Evolutionary conservation across 2,113 vertebrate genomes (phyloP), one percentile per base, ranked within the genome.

Genomic region (Corythornis madagascariensis): DNA sequence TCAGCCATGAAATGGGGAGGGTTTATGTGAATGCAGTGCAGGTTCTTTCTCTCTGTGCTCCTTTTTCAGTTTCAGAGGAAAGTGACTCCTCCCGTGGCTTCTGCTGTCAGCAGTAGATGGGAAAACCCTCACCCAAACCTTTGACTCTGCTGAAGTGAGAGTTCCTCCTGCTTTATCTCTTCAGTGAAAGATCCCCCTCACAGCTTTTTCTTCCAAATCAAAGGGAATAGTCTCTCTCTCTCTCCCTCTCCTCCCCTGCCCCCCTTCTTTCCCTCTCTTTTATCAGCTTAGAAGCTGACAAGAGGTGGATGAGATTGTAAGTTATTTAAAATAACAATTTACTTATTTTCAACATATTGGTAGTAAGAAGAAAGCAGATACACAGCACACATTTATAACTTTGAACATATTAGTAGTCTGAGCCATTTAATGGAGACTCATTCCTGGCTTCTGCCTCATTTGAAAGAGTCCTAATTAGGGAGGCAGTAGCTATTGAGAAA

Each of bases 251-350:
- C 20, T 9, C 21, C 6, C 31, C 28, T 22, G 1, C 6, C 19
- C 10, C 24, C 9, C 18, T 52, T 40, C 28, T 33, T 33, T 78
- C 20, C 13, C 19, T 22, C 35, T 50, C 64, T 75, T 45, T 72
- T 55, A 48, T 29, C 31, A 65, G 50, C 38, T 76, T 55, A 66
- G 71, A 88, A 91, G 19, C 59, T 92, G 79, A 70, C 24, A 83
- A 80, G 91, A 80, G 25, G 25, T 66, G 38, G 75, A 33, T 79
- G 85, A 89, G 52, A 33, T 7, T 47, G 25, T 35, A 70, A 66
- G 56, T 88, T 94, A 92, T 89, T 94, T 85, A 70, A 89, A 89
- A 89, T 83, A 59, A 76, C 80, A 92, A 73, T 79, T 92, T 89
- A 43, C 53, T 77, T 93, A 91, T 93, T 93, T 94, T 94, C 77